These are phyloP conservation scores for Gadopsis bispinosus DNA, from an alignment of 2,797 vertebrate genomes.

Conservation along the genomic window DNA sequence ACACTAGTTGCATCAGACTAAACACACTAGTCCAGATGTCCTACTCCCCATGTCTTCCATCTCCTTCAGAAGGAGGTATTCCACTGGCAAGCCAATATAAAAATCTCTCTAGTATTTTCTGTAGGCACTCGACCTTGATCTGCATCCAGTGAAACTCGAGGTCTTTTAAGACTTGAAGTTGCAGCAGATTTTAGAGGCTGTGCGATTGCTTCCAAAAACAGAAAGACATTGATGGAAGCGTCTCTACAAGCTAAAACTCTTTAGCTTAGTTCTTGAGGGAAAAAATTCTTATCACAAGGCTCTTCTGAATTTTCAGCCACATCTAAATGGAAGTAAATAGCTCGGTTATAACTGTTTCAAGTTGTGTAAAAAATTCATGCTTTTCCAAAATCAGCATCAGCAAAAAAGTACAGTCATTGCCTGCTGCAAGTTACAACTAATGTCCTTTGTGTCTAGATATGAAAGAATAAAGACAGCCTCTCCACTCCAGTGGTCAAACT, in stretches of 20 bases:
- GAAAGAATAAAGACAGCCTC: constrained; percentile 12
- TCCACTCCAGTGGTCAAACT: constrained; percentile 11
- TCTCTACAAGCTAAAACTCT: constrained; percentile 4
- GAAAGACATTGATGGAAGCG: not conserved
- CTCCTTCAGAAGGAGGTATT: not conserved
- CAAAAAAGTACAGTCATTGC: not conserved
- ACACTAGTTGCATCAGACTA: not conserved
- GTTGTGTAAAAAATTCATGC: not conserved
- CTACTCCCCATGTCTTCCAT: not conserved
- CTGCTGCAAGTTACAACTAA: not conserved
- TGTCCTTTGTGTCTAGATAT: not conserved
- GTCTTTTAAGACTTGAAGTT: not conserved
- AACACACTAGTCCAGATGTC: not conserved
- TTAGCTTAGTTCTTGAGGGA: not conserved
- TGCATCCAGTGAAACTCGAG: not conserved
- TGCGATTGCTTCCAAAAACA: constrained; percentile 4
- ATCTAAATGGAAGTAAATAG: no score
- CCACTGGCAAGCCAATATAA: not conserved
- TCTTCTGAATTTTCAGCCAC: no score
- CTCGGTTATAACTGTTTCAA: not conserved
- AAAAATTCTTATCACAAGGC: no score
- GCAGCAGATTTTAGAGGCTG: not conserved
- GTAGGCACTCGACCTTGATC: not conserved
- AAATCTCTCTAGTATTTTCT: not conserved
- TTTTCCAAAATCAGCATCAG: not conserved